Conservation (phyloP, 2,888 invertebrate genomes). For the Pristionchus fissidentatus region DNA sequence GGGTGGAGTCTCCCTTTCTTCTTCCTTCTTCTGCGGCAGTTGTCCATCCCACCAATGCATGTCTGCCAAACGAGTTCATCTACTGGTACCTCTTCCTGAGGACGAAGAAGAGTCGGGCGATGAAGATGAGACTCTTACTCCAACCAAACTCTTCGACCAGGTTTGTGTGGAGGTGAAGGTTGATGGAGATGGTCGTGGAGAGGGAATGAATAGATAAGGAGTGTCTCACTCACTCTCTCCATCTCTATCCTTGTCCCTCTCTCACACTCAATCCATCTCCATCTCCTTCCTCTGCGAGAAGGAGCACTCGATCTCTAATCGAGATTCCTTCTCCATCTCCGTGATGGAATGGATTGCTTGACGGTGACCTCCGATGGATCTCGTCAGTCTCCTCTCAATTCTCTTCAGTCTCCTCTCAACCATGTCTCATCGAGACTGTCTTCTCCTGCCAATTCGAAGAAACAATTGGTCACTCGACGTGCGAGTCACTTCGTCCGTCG, state of each 20-base stretch:
- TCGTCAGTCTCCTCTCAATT: neutral
- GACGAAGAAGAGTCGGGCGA: conserved; percentile 54
- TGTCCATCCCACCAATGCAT: neutral
- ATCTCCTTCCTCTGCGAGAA: neutral
- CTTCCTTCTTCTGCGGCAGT: neutral
- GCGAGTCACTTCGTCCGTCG: conserved; percentile 71
- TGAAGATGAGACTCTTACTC: conserved; percentile 8
- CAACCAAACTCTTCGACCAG: neutral
- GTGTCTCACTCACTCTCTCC: neutral
- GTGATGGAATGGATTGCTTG: neutral
- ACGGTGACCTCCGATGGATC: neutral
- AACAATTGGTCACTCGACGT: conserved; percentile 49
- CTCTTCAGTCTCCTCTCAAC: neutral
- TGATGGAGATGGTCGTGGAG: neutral
- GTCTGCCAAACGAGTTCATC: conserved; percentile 48
- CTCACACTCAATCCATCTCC: neutral
- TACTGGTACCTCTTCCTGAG: conserved; percentile 60
- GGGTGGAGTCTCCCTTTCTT: neutral
- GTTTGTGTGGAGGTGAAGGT: neutral
- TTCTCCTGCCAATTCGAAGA: conserved; percentile 52
- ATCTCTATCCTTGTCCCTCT: neutral
- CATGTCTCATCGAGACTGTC: conserved; percentile 52
- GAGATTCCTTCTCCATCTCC: neutral
- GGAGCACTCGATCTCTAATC: neutral
- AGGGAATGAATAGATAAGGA: neutral